Percentiles rank a stretch among this genome's conserved stretches.
Evolutionary conservation across 1,140 invertebrate genomes (phyloP).

Genomic region (Stegodyphus dumicola): DNA sequence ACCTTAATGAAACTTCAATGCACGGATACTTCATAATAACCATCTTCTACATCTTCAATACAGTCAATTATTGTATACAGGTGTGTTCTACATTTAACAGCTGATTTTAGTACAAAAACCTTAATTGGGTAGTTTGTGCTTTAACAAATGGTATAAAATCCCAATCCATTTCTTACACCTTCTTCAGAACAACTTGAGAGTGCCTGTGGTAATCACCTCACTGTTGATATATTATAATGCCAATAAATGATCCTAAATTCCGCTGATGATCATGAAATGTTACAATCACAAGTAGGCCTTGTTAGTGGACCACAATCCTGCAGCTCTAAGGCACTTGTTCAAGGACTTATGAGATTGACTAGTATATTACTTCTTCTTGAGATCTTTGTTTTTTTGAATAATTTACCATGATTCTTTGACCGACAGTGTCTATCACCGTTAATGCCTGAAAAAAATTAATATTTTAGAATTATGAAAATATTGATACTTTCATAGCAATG

Average conservation of each 20-base stretch:
- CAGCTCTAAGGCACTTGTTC: constrained; percentile 51
- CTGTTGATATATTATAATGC: background rate
- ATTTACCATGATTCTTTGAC: constrained; percentile 43
- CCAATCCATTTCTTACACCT: background rate
- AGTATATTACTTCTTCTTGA: constrained; percentile 58
- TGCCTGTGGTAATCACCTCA: no score
- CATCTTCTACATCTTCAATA: no score
- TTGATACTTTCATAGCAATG: no score
- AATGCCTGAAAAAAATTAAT: constrained; percentile 33
- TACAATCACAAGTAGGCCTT: constrained; percentile 22
- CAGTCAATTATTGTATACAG: no score
- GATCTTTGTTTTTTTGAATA: constrained; percentile 50
- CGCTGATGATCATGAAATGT: background rate
- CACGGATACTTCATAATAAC: no score
- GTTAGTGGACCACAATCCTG: background rate
- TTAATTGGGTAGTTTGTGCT: constrained; percentile 7
- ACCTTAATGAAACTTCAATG: background rate
- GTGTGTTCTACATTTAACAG: no score
- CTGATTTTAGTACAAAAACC: background rate
- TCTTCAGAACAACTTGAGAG: background rate
- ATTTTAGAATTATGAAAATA: background rate
- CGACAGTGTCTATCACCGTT: constrained; percentile 38
- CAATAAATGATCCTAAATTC: constrained; percentile 1
- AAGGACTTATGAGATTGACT: constrained; percentile 25
- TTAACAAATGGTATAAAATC: constrained; percentile 12